These are phyloP conservation scores for Chrysotoxum bicinctum DNA, from an alignment of 2,888 invertebrate species.

Conservation along the genomic window DNA sequence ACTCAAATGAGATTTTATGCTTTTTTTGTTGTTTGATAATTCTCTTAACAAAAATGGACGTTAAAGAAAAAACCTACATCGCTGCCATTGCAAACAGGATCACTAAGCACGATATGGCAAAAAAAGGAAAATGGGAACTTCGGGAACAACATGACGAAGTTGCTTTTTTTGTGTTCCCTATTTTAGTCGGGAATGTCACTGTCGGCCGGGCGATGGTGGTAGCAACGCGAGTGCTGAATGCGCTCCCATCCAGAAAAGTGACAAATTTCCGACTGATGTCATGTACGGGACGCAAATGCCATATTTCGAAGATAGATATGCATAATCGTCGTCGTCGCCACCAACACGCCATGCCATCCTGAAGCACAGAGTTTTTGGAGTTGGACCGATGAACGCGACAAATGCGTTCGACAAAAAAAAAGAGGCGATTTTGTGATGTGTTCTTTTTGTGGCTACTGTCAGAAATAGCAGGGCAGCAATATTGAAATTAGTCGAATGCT, in stretches of 20 bases:
- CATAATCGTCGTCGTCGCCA: slow-evolving; percentile 59
- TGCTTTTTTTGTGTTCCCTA: background rate
- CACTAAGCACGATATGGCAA: background rate
- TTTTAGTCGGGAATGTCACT: background rate
- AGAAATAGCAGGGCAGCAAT: slow-evolving; percentile 57
- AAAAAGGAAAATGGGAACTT: slow-evolving; percentile 18
- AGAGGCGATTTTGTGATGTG: slow-evolving; percentile 33
- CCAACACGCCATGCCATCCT: slow-evolving; percentile 31
- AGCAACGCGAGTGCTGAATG: slow-evolving; percentile 19
- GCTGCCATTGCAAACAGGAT: background rate
- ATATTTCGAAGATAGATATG: slow-evolving; percentile 67
- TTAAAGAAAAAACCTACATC: background rate
- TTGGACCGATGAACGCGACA: slow-evolving; percentile 49
- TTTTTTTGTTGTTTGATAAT: background rate
- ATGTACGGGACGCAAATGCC: slow-evolving; percentile 56
- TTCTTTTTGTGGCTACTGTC: slow-evolving; percentile 49
- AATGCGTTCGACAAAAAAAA: slow-evolving; percentile 47
- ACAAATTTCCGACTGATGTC: slow-evolving; percentile 70
- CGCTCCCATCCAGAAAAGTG: slow-evolving; percentile 63
- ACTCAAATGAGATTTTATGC: too few species aligned
- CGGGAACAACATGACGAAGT: slow-evolving; percentile 45
- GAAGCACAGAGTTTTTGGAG: slow-evolving; percentile 27
- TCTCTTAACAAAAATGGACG: background rate
- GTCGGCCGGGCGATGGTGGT: background rate
- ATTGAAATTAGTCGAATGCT: slow-evolving; percentile 59